These are phyloP conservation scores for Hyphantria cunea DNA, from an alignment of 1,140 invertebrate species.

Conservation along the genomic window DNA sequence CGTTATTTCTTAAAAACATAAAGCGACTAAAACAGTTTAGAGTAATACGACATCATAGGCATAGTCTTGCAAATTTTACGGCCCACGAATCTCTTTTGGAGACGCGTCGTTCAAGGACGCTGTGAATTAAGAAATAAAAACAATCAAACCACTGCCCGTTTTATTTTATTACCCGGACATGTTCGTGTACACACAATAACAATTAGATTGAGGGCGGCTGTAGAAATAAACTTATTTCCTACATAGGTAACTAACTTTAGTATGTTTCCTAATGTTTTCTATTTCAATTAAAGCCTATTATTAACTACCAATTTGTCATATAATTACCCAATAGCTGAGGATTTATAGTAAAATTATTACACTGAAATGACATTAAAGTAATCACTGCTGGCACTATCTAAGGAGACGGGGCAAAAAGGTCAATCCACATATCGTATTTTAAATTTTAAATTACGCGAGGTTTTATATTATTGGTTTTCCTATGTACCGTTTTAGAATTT, in stretches of 20 bases:
- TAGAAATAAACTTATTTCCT: constrained; percentile 27
- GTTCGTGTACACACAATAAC: constrained; percentile 10
- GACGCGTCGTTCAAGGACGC: constrained; percentile 46
- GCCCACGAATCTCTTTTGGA: constrained; percentile 44
- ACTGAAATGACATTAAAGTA: constrained; percentile 10
- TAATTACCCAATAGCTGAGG: constrained; percentile 1
- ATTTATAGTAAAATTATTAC: constrained; percentile 3
- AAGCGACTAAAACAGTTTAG: not conserved
- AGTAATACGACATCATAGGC: not conserved
- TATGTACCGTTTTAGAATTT: constrained; percentile 39
- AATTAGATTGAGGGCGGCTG: constrained; percentile 20
- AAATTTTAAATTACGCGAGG: constrained; percentile 50
- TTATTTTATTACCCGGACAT: constrained; percentile 35
- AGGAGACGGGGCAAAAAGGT: constrained; percentile 13
- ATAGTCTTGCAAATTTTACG: constrained; percentile 45
- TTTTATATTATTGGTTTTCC: constrained; percentile 48
- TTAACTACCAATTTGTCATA: constrained; percentile 6
- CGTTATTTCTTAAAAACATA: constrained; percentile 15
- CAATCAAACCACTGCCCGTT: constrained; percentile 22
- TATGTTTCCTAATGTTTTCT: not conserved
- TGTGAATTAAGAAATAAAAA: constrained; percentile 37
- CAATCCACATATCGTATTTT: constrained; percentile 35
- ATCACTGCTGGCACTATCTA: constrained; percentile 17
- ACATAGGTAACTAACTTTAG: constrained; percentile 6
- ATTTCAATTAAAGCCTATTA: constrained; percentile 11